phyloP scores from a whole-genome alignment of 1,140 invertebrate species.

The Sycophila sp. region DNA sequence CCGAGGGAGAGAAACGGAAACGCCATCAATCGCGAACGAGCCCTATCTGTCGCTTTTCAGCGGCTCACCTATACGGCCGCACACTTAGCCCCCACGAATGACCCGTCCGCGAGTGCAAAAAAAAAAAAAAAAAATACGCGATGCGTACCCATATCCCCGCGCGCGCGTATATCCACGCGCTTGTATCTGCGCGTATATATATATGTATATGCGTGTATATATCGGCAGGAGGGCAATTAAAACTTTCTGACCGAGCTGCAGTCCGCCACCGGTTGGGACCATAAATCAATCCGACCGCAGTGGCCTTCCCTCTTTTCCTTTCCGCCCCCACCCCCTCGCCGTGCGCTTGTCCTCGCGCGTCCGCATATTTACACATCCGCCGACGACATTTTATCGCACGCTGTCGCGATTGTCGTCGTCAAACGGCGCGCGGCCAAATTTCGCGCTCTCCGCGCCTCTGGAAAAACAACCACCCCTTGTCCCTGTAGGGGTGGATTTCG shows the following conservation, averaged over 20 bases:
- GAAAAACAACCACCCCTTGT: background rate
- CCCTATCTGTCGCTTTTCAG: constrained; percentile 41
- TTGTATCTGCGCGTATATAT: background rate
- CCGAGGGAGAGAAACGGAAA: background rate
- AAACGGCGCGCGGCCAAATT: constrained; percentile 11
- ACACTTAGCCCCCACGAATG: background rate
- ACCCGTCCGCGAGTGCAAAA: too few relatives aligned
- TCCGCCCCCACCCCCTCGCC: background rate
- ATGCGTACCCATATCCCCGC: background rate
- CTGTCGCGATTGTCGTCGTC: constrained; percentile 12
- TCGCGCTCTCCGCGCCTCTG: background rate
- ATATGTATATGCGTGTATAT: background rate
- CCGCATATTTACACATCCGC: constrained; percentile 23
- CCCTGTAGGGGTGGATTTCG: background rate
- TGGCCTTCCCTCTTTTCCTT: background rate
- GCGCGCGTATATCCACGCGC: background rate
- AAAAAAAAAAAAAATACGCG: too few relatives aligned
- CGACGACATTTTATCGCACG: constrained; percentile 27
- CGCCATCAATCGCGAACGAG: constrained; percentile 40
- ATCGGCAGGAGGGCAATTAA: constrained; percentile 39
- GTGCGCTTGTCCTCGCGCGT: constrained; percentile 22
- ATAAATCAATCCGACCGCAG: constrained; percentile 43
- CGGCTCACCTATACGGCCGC: background rate
- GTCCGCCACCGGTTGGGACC: constrained; percentile 16
- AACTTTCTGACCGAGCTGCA: constrained; percentile 38